Base-by-base conservation (phyloP, 1,140 invertebrate genomes). In the Solenopsis invicta region DNA sequence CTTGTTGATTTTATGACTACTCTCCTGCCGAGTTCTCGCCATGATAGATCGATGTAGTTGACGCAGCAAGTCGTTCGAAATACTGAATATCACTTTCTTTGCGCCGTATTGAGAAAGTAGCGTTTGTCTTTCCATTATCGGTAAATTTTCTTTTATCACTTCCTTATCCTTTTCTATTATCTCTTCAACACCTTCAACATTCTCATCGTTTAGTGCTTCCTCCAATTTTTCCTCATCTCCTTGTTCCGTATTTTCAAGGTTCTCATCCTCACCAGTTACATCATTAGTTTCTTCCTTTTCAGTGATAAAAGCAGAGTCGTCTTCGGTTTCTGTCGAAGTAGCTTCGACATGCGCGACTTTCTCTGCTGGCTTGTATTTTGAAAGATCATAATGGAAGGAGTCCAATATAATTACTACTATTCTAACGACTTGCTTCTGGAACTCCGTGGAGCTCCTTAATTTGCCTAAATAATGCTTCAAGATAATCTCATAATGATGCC, bases 301-400 rank as follows among this genome's bases (percentile, higher is more conserved):
- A 13, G 75, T 45, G 10, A 77, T 8, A 16, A 56, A 10, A 67
- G 52, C 12, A 21, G 45, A 5, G 37, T 77, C 48, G 3, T 69
- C 37, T 67, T 54, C 50, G 13, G 12, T 77, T 74, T 29, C 21
- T 13, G 66, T 21, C 61, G n/a, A 56, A 3, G 2, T 13, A 6
- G 3, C 1, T 66, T 62, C 85, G 41, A 75, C 59, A 74, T 41
- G 48, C 10, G 48, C 81, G 78, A 94, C 91, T 52, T 92, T 82
- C 72, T 92, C 87, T 84, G 34, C 21, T 74, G 56, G 74, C 13
- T 93, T 93, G 66, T 92, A 88, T 34, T 97, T 97, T 0, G 96
- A 97, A 45, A 99, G 94, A 96, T 99, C 98, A 95, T 98, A 99
- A 95, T 99, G 99, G 93, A 99, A 99, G 2, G 97, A 97, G 94